Percentiles rank a stretch among this genome's conserved stretches.
These are phyloP conservation scores for Oplegnathus fasciatus DNA, from an alignment of 2,113 vertebrate species.

Conservation along the genomic window DNA sequence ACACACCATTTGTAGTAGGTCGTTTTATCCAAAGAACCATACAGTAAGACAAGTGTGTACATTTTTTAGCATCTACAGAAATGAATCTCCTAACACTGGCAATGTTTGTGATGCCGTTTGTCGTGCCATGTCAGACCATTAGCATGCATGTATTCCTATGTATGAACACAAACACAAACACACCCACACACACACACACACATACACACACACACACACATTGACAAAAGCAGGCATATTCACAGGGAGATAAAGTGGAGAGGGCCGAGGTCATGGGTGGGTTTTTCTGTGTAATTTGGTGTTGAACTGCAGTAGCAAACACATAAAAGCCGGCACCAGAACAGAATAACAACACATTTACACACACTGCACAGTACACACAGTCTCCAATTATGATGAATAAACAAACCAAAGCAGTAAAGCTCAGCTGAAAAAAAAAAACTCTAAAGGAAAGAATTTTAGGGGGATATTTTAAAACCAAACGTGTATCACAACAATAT, in stretches of 20 bases:
- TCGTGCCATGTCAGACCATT: neutral
- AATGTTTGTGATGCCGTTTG: neutral
- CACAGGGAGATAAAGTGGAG: constrained; percentile 10
- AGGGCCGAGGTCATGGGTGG: constrained; percentile 4
- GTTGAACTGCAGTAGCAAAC: constrained; percentile 2
- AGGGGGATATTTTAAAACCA: neutral
- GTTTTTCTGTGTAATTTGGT: constrained; percentile 21
- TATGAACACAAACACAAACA: no score
- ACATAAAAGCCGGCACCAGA: neutral
- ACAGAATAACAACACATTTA: neutral
- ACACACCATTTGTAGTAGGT: neutral
- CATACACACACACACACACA: neutral
- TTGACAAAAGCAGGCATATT: constrained; percentile 9
- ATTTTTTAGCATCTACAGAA: neutral
- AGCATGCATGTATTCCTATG: neutral
- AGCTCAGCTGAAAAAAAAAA: neutral
- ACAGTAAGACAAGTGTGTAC: neutral
- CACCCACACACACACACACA: neutral
- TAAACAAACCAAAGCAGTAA: neutral
- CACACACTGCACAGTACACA: constrained; percentile 1
- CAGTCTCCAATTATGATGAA: neutral
- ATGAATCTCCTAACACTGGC: neutral
- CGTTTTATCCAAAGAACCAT: neutral
- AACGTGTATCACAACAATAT: neutral
- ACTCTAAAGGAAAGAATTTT: neutral